These are phyloP conservation scores for Pollicipes pollicipes DNA, from an alignment of 1,140 invertebrate species.

Conservation along the genomic window DNA sequence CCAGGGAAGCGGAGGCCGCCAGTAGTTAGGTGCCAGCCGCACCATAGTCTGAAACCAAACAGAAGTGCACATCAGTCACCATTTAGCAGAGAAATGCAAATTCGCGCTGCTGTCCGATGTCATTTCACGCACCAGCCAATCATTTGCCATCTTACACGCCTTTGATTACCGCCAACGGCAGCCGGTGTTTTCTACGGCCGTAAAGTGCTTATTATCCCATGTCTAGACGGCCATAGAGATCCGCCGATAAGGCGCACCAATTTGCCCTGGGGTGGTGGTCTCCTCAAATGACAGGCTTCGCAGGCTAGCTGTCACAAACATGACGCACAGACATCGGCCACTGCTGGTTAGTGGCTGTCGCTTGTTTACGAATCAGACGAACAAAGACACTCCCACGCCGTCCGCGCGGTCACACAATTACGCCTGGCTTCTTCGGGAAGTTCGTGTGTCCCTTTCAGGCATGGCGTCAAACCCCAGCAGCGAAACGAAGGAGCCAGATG, in stretches of 20 bases:
- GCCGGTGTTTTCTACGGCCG: no score
- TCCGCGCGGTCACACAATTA: not conserved
- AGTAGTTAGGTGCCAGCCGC: not conserved
- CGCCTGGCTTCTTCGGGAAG: no score
- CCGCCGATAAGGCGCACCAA: not conserved
- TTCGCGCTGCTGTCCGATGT: not conserved
- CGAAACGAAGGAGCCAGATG: no score
- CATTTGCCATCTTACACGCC: not conserved
- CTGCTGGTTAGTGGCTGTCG: not conserved
- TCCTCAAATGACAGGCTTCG: not conserved
- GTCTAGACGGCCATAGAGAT: not conserved
- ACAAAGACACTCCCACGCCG: not conserved
- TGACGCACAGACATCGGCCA: not conserved
- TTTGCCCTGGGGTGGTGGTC: no score
- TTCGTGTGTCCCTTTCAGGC: no score
- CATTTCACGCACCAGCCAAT: not conserved
- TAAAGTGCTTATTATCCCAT: not conserved
- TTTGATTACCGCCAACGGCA: no score
- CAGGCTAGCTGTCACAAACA: not conserved
- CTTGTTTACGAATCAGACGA: not conserved
- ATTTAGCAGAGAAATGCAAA: not conserved
- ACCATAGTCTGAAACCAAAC: not conserved
- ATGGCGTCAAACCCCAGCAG: no score
- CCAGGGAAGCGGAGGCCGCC: not conserved
- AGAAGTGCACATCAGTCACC: not conserved